phyloP scores from a whole-genome alignment of 2,797 vertebrate species.

The Antennarius maculatus region DNA sequence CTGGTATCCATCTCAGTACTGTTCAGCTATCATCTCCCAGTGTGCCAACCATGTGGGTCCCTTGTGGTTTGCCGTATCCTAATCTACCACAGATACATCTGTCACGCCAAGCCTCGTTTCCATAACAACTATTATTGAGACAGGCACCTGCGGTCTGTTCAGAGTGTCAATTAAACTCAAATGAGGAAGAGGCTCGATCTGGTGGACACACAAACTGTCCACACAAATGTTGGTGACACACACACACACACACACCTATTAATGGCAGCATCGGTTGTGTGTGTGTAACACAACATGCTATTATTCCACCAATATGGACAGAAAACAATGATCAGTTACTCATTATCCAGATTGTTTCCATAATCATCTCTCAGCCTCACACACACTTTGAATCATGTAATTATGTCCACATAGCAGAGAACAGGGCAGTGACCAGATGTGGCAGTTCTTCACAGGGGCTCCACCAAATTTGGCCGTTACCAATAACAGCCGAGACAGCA shows the following conservation, averaged over 20 bases:
- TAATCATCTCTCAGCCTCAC: background rate
- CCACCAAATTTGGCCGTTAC: no score
- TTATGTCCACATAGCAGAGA: background rate
- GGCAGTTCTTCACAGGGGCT: no score
- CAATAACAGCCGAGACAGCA: no score
- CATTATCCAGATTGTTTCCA: background rate
- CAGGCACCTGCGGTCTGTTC: slow-evolving; percentile 50
- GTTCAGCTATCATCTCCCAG: slow-evolving; percentile 42
- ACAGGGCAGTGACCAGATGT: slow-evolving; percentile 1
- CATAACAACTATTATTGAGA: slow-evolving; percentile 72
- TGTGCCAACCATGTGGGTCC: slow-evolving; percentile 53
- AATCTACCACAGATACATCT: slow-evolving; percentile 67
- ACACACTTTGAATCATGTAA: background rate
- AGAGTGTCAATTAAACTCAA: slow-evolving; percentile 61
- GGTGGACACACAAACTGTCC: slow-evolving; percentile 31
- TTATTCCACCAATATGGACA: slow-evolving; percentile 48
- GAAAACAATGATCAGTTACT: slow-evolving; percentile 44
- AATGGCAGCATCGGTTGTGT: slow-evolving; percentile 31
- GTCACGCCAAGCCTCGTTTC: slow-evolving; percentile 71
- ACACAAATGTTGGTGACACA: slow-evolving; percentile 16
- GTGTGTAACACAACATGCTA: slow-evolving; percentile 12
- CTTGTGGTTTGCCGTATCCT: slow-evolving; percentile 61
- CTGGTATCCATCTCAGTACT: slow-evolving; percentile 34
- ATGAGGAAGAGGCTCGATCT: slow-evolving; percentile 44
- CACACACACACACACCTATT: slow-evolving; percentile 12